Evolutionary conservation across 2,888 invertebrate genomes (phyloP), one percentile per base, ranked within the genome.

Genomic region (Nysson spinosus): DNA sequence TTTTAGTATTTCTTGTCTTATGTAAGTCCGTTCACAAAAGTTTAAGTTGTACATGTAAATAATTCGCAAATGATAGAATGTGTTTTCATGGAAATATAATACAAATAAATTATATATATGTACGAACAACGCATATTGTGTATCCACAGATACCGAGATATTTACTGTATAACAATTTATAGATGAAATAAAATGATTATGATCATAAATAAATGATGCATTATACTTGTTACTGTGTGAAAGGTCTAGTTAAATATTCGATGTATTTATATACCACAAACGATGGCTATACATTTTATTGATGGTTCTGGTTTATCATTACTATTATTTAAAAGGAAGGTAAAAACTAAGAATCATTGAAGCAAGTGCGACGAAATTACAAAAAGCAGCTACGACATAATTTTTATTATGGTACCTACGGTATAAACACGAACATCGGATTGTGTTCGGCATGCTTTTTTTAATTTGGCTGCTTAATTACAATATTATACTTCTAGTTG

Each of bases 371-470:
- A 64, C 58, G 58, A 19, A 51, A 64, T 71, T 68, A 71, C 58
- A 68, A 75, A 75, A 69, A 68, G 65, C 75, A 71, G 49, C 61
- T 75, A 75, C 65, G 67, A 62, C 47, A 71, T 75, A 69, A 74
- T 34, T 71, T 73, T 71, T 72, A 74, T 74, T 74, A 69, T 66
- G 69, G 66, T 55, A 66, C 61, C 67, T 74, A 74, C 58, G n/a
- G 64, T 73, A 70, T 70, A 74, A 70, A 73, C 51, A 67, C 64
- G 64, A 68, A 65, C 61, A 70, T 43, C 55, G 32, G 47, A 50
- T 54, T 26, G 60, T 50, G 62, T 73, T 70, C 63, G 66, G 58
- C 57, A 73, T 51, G 67, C 63, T 52, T 67, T 19, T 51, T 51
- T 66, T 56, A 49, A 49, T 60, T 64, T 43, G 46, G 26, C 47